Evolutionary conservation across 2,888 invertebrate genomes (phyloP), one percentile per base, ranked within the genome.

Genomic region (Agrotis segetum): DNA sequence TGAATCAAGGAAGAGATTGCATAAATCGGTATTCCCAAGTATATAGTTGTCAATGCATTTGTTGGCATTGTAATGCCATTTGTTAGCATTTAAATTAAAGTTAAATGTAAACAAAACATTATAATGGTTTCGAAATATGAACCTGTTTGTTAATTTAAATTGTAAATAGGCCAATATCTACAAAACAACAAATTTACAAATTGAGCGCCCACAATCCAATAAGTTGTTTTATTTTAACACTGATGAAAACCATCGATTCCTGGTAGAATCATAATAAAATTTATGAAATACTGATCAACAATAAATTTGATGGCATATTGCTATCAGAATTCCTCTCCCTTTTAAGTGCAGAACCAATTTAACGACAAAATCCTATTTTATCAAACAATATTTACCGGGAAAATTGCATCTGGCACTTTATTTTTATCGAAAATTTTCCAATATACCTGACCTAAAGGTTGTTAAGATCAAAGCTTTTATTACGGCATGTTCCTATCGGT

Each of bases 401-500:
- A 79, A 77, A 80, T 80, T 80, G 80, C 80, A 80, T 73, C 65
- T 67, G 67, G 40, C 64, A 65, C 69, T 79, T 69, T 72, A 73
- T 68, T 81, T 80, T 70, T 73, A 72, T 68, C 55, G 61, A 75
- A 76, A 56, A 77, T 61, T 76, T 81, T 81, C 69, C 76, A 77
- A 83, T 72, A 71, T 82, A 77, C 77, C 72, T 77, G 62, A 74
- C 67, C 69, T 70, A 77, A 77, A 73, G 79, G 72, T 82, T 72
- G 72, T 75, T 76, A 82, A 83, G 79, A 75, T 84, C 70, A 75
- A 78, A 73, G 78, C 80, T 87, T 82, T 87, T 88, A 87, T 86
- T 85, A 82, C 76, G 77, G 82, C 85, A 63, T 85, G 84, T 85
- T 81, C 83, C 84, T 84, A 85, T 82, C 74, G 78, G 66, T 70